Conservation (phyloP, 1,140 invertebrate species). For the Chymomyza costata region DNA sequence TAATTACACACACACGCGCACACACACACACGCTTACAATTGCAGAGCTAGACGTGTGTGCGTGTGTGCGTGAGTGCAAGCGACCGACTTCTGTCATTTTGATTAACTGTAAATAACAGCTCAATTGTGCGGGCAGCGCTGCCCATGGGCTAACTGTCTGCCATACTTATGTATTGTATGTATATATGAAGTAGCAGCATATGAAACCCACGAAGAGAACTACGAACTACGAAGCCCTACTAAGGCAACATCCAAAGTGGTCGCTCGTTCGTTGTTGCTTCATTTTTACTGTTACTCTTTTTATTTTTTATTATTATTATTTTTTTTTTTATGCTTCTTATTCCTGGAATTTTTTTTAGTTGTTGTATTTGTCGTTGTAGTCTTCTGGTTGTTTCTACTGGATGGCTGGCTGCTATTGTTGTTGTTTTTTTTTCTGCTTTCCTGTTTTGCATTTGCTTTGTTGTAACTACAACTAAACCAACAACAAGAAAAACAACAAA, state of each 20-base stretch:
- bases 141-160: not conserved
- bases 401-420: too few species aligned
- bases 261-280: slow-evolving; percentile 22
- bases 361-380: not conserved
- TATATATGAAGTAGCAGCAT: not conserved
- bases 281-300: slow-evolving; percentile 36
- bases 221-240: slow-evolving; percentile 42
- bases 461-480: slow-evolving; percentile 38
- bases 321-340: not conserved
- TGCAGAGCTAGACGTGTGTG: not conserved
- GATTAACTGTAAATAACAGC: slow-evolving; percentile 56
- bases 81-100: slow-evolving; percentile 49
- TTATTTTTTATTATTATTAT: not conserved
- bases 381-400: too few species aligned
- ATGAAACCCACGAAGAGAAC: too few species aligned
- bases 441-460: slow-evolving; percentile 20
- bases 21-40: slow-evolving; percentile 1
- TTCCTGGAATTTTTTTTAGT: not conserved
- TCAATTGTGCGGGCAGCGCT: slow-evolving; percentile 26
- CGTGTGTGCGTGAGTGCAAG: not conserved
- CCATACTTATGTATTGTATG: too few species aligned
- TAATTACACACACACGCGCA: slow-evolving; percentile 29
- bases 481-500: slow-evolving; percentile 32
- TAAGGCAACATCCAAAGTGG: too few species aligned
- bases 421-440: slow-evolving; percentile 3